Conservation (phyloP, 2,113 vertebrate species). For the Stegastes partitus region DNA sequence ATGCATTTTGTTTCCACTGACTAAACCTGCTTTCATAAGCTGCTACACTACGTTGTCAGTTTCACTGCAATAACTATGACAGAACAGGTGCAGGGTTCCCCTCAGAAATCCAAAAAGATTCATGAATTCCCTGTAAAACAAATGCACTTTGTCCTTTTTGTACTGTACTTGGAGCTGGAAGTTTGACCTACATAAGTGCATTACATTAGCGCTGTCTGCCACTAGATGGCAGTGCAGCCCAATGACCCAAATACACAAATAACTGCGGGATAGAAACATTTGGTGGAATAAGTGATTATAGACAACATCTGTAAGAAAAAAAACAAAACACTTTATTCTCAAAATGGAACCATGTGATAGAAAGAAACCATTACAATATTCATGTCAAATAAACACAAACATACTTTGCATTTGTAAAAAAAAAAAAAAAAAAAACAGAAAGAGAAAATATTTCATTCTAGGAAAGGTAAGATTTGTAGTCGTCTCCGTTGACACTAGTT, state of each 20-base stretch:
- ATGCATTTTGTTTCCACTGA: too few species aligned
- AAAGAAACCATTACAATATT: conserved; percentile 49
- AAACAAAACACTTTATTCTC: conserved; percentile 68
- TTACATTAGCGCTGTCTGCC: conserved; percentile 28
- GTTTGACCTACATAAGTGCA: conserved; percentile 64
- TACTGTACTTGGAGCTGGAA: neutral
- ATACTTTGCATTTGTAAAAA: neutral
- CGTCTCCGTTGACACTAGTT: conserved; percentile 76
- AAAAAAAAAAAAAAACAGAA: conserved; percentile 6
- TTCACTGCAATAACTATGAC: too few species aligned
- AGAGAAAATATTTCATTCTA: neutral
- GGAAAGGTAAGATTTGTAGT: conserved; percentile 7
- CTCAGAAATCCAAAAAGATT: too few species aligned
- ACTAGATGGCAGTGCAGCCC: conserved; percentile 48
- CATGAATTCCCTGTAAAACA: neutral
- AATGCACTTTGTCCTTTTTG: neutral
- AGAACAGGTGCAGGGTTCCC: neutral
- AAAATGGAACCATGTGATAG: conserved; percentile 35
- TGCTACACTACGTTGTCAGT: too few species aligned
- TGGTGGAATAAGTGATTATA: neutral
- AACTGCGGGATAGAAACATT: neutral
- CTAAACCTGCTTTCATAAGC: too few species aligned
- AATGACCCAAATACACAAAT: conserved; percentile 39
- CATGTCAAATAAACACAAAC: conserved; percentile 63
- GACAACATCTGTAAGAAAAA: conserved; percentile 32